phyloP scores from a whole-genome alignment of 2,113 vertebrate genomes.

The Hassar affinis region DNA sequence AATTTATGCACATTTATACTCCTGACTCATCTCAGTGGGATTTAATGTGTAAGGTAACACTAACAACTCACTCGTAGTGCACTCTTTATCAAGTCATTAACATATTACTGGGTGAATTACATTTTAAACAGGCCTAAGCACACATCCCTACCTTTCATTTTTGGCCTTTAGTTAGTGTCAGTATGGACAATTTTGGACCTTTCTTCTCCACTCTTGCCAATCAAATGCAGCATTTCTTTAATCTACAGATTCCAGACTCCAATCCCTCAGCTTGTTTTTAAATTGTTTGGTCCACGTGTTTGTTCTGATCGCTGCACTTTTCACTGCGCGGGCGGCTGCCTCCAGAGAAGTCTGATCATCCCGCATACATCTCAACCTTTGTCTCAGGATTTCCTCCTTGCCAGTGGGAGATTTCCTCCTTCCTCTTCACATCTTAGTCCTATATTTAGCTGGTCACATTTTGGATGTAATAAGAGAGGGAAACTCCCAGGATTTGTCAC shows the following conservation, averaged over 20 bases:
- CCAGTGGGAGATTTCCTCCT: not conserved
- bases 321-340: not conserved
- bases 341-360: slow-evolving; percentile 8
- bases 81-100: slow-evolving; percentile 33
- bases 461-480: not conserved
- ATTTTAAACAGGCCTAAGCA: slow-evolving; percentile 25
- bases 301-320: not conserved
- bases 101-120: slow-evolving; percentile 1
- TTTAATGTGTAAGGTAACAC: slow-evolving; percentile 1
- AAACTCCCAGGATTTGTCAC: slow-evolving; percentile 8
- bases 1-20: slow-evolving; percentile 29
- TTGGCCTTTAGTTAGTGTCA: not conserved
- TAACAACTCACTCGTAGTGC: slow-evolving; percentile 15
- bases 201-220: not conserved
- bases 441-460: no score
- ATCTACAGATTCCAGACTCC: not conserved
- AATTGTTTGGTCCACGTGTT: not conserved
- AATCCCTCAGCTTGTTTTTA: not conserved
- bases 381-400: slow-evolving; percentile 2
- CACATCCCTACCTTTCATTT: slow-evolving; percentile 16
- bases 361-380: not conserved
- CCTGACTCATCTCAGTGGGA: not conserved
- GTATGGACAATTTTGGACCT: not conserved
- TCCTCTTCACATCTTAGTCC: not conserved
- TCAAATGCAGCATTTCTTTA: not conserved